Conservation (phyloP, 1,140 invertebrate genomes). For the Zeugodacus cucurbitae region DNA sequence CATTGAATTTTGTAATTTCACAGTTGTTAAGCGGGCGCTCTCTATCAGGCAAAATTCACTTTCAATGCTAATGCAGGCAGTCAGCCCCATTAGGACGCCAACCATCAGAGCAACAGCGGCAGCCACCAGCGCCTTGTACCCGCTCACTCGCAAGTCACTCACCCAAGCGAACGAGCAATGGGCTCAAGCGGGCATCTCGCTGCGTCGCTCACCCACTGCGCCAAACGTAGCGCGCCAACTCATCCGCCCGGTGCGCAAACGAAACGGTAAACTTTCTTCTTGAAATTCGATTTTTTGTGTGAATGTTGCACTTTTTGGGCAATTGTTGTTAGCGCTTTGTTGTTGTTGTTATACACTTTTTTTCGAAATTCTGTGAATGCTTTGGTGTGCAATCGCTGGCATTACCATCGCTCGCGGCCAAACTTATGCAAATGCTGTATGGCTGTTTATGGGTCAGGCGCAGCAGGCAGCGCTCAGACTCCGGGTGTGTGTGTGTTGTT, state of each 20-base stretch:
- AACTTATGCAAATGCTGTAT: conserved; percentile 28
- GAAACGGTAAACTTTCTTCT: conserved; percentile 12
- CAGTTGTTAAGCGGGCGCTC: background rate
- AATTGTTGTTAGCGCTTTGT: background rate
- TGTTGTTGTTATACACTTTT: background rate
- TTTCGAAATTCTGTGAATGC: background rate
- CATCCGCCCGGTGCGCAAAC: background rate
- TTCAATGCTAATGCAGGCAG: conserved; percentile 1
- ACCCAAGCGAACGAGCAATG: background rate
- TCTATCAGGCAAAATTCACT: conserved; percentile 4
- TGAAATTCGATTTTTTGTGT: background rate
- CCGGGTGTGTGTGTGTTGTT: background rate
- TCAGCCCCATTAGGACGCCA: background rate
- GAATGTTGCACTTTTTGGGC: background rate
- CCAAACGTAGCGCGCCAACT: background rate
- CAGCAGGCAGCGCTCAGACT: background rate
- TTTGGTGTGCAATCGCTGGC: background rate
- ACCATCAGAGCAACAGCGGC: background rate
- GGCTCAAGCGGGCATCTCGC: background rate
- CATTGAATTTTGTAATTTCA: conserved; percentile 25
- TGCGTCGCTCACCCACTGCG: conserved; percentile 1
- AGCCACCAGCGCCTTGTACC: background rate
- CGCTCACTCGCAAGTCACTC: conserved; percentile 4
- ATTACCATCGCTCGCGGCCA: conserved; percentile 11
- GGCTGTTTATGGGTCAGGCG: background rate